Evolutionary conservation across 1,140 invertebrate species (phyloP), one percentile per base, ranked within the genome.

Genomic region (Scaptomyza montana): DNA sequence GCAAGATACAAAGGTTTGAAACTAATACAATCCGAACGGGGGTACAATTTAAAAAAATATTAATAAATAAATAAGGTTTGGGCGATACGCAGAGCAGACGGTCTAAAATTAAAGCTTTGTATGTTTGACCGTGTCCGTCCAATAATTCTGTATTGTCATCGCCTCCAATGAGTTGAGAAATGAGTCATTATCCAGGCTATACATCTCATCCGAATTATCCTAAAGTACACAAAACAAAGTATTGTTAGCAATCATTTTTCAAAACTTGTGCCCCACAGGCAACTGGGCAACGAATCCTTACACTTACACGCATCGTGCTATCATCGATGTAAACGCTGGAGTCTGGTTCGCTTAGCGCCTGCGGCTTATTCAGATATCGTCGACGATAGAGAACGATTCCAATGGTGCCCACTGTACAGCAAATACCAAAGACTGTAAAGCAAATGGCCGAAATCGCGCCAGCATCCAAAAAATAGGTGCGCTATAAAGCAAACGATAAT

Each of bases 61-160:
- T 45, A 62, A 28, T 64, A 33, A 33, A 57, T 47, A 56, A 68
- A 56, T 51, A 28, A 45, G 1, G 33, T 1, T 36, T 41, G 39
- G 39, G 12, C n/a, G 41, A 56, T n/a, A 13, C 43, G 50, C 67
- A 67, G 59, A 61, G 55, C 41, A 50, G 57, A 25, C 61, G 59
- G 13, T 49, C 39, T 56, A 28, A 79, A 87, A 82, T 94, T 95
- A 97, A 91, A 98, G 94, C 93, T 98, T 98, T 79, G 97, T 98
- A 93, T 97, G 97, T 92, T 97, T 97, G 51, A 97, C 96, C 81
- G 95, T 97, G 92, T 97, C 97, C 55, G 96, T 97, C 97, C 97
- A 98, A 90, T 97, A 97, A 92, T 97, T 98, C 91, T 97, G 96
- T 92, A 98, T 97, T 81, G 97, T 98, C 96, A 98, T 97, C 57